phyloP scores from a whole-genome alignment of 92 coral and sea anemone genomes.

The Epizoanthus ramosus region DNA sequence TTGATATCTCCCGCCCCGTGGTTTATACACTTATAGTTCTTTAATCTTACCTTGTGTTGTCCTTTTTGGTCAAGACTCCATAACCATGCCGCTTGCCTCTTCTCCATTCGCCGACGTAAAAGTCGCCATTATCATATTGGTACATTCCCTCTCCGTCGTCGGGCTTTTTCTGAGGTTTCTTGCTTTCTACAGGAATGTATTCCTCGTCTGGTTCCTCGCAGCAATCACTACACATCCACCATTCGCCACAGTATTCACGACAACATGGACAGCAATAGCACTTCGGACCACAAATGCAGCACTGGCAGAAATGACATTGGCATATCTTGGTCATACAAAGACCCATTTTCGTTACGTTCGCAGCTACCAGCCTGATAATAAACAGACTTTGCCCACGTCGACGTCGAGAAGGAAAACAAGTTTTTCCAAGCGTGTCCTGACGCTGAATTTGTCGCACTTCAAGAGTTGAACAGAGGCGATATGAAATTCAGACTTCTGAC shows the following conservation, averaged over 20 bases:
- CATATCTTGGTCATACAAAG: constrained; percentile 80
- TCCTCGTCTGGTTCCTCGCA: constrained; percentile 82
- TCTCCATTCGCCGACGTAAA: constrained; percentile 92
- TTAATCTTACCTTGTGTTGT: constrained; percentile 65
- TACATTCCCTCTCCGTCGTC: constrained; percentile 93
- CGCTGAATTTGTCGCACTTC: neutral
- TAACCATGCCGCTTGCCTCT: constrained; percentile 86
- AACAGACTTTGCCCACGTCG: neutral
- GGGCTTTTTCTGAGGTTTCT: constrained; percentile 58
- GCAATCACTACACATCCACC: constrained; percentile 97
- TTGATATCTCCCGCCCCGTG: neutral
- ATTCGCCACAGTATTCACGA: constrained; percentile 81
- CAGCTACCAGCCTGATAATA: neutral
- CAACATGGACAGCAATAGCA: constrained; percentile 82
- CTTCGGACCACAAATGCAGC: constrained; percentile 73
- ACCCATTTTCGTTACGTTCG: constrained; percentile 59
- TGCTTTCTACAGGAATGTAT: constrained; percentile 45
- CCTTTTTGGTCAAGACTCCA: constrained; percentile 76
- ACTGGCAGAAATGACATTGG: constrained; percentile 81
- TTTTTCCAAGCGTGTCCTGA: too few relatives aligned
- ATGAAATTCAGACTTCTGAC: constrained; percentile 1
- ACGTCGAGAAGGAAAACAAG: too few relatives aligned
- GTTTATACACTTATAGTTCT: too few relatives aligned
- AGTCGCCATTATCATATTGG: constrained; percentile 84
- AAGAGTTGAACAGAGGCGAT: neutral